Conservation (phyloP, 2,113 vertebrate species). For the Indri indri region DNA sequence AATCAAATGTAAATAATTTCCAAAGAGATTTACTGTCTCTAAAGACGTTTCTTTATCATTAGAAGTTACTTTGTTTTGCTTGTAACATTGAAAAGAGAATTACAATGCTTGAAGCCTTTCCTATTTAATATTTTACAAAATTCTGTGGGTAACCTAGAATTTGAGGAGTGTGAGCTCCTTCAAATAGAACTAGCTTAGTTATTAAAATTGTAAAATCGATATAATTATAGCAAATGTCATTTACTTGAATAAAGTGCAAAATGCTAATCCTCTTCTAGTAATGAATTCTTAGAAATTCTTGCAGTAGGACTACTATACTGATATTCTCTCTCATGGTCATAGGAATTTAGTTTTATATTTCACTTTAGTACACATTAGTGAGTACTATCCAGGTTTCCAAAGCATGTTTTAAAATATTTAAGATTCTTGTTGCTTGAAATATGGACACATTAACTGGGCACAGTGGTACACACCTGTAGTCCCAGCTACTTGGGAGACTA, state of each 20-base stretch:
- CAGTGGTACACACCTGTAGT: neutral
- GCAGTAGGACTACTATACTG: neutral
- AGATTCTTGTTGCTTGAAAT: neutral
- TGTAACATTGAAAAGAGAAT: neutral
- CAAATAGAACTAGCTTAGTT: neutral
- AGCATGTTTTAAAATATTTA: neutral
- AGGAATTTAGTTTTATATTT: neutral
- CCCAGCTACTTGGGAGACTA: neutral
- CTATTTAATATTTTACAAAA: neutral
- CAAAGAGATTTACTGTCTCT: neutral
- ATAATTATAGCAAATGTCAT: neutral
- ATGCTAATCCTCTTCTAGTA: neutral
- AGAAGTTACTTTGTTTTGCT: conserved; percentile 9
- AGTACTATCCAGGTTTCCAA: neutral
- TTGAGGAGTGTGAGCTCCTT: neutral
- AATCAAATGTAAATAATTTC: neutral
- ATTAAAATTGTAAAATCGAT: neutral
- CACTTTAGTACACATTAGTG: neutral
- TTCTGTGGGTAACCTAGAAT: neutral
- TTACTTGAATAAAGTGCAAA: neutral
- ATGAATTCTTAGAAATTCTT: neutral
- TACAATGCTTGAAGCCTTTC: neutral
- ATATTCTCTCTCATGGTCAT: neutral
- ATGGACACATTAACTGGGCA: neutral
- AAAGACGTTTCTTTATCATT: neutral